phyloP scores from a whole-genome alignment of 2,888 invertebrate genomes.

The Allygus modestus region DNA sequence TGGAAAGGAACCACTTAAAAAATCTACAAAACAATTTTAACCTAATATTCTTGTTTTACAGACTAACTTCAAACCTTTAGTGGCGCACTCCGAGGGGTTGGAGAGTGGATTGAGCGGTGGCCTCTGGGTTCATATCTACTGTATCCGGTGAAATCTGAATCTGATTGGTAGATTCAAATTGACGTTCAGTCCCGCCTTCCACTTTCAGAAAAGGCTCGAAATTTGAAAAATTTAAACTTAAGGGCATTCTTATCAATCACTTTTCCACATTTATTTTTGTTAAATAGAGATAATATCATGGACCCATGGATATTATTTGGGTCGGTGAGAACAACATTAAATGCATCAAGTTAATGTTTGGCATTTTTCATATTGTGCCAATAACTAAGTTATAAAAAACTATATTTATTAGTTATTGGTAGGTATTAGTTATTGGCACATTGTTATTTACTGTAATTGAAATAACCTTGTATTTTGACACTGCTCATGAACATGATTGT shows the following conservation, averaged over 20 bases:
- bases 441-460: too few species aligned
- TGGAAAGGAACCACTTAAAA: not conserved
- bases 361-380: too few species aligned
- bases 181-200: conserved; percentile 42
- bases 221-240: conserved; percentile 8
- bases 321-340: too few species aligned
- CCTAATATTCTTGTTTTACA: not conserved
- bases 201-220: conserved; percentile 31
- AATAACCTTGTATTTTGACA: too few species aligned
- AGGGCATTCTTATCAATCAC: not conserved
- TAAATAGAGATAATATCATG: too few species aligned
- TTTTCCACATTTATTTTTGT: not conserved
- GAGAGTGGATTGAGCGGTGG: conserved; percentile 77
- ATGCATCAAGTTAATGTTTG: too few species aligned
- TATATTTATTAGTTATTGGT: too few species aligned
- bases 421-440: too few species aligned
- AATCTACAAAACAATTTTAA: conserved; percentile 6
- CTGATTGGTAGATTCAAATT: conserved; percentile 52
- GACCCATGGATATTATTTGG: too few species aligned
- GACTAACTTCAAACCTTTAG: conserved; percentile 10
- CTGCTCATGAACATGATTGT: too few species aligned
- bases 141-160: conserved; percentile 18
- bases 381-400: too few species aligned
- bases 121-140: conserved; percentile 74
- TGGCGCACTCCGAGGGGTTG: conserved; percentile 79